These are phyloP conservation scores for Psilanteris sp. DNA, from an alignment of 1,140 invertebrate genomes.

Conservation along the genomic window DNA sequence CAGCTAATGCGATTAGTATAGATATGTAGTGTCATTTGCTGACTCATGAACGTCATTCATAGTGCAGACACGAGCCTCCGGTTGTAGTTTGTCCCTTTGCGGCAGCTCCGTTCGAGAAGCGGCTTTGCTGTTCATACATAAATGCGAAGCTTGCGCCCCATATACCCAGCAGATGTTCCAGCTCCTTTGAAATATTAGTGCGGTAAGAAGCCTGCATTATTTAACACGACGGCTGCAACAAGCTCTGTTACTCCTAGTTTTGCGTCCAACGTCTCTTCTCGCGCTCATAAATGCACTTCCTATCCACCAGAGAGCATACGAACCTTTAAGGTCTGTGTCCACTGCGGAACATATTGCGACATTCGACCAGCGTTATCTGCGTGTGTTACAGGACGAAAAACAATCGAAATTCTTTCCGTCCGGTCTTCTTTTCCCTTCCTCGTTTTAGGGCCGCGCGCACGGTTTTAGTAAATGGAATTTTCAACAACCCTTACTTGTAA, in stretches of 20 bases:
- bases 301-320: conserved; percentile 34
- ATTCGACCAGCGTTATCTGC: conserved; percentile 22
- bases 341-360: conserved; percentile 58
- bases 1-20: conserved; percentile 53
- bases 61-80: conserved; percentile 43
- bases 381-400: conserved; percentile 12
- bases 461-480: conserved; percentile 15
- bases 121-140: conserved; percentile 67
- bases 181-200: conserved; percentile 71
- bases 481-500: conserved; percentile 5
- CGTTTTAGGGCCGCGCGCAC: not conserved
- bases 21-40: conserved; percentile 50
- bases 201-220: conserved; percentile 70
- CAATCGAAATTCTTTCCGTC: conserved; percentile 20
- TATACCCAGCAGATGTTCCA: conserved; percentile 60
- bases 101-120: conserved; percentile 47
- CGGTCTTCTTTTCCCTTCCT: not conserved
- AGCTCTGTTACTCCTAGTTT: conserved; percentile 54
- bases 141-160: conserved; percentile 67
- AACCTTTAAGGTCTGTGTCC: conserved; percentile 44
- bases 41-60: conserved; percentile 46
- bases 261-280: conserved; percentile 41
- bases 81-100: conserved; percentile 63
- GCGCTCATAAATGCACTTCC: conserved; percentile 55
- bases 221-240: conserved; percentile 66